These are phyloP conservation scores for Antechinus stuartii DNA, from an alignment of 2,113 vertebrate species.

Conservation along the genomic window DNA sequence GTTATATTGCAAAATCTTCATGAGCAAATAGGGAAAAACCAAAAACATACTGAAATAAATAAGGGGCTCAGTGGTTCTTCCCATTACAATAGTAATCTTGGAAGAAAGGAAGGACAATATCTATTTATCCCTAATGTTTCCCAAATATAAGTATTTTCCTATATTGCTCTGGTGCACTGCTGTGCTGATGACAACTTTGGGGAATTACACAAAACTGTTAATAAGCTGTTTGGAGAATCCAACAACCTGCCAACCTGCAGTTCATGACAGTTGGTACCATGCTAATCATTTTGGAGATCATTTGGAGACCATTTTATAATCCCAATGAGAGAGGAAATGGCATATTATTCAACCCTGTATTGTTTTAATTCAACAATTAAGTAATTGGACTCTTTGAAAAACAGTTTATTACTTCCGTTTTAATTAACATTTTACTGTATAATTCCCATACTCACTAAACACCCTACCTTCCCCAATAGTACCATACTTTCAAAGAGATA, in stretches of 20 bases:
- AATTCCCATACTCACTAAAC: slow-evolving; percentile 57
- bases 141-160: slow-evolving; percentile 59
- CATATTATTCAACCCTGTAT: slow-evolving; percentile 73
- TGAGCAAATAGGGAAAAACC: slow-evolving; percentile 37
- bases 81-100: slow-evolving; percentile 46
- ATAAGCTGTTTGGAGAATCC: slow-evolving; percentile 58
- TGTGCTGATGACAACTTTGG: slow-evolving; percentile 37
- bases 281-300: slow-evolving; percentile 73
- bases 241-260: slow-evolving; percentile 69
- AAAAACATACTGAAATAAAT: slow-evolving; percentile 55
- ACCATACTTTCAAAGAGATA: slow-evolving; percentile 41
- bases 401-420: slow-evolving; percentile 74
- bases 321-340: slow-evolving; percentile 56
- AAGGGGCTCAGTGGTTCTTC: slow-evolving; percentile 24
- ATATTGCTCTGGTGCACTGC: slow-evolving; percentile 72
- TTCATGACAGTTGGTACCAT: slow-evolving; percentile 56
- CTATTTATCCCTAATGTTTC: slow-evolving; percentile 60
- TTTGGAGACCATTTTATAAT: slow-evolving; percentile 61
- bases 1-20: slow-evolving; percentile 22
- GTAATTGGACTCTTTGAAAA: slow-evolving; percentile 71
- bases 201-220: slow-evolving; percentile 64
- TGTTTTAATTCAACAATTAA: slow-evolving; percentile 77
- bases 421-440: slow-evolving; percentile 77
- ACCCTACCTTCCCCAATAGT: slow-evolving; percentile 44
- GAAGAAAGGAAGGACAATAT: slow-evolving; percentile 57